These are phyloP conservation scores for Xerus rutilus DNA, from an alignment of 2,797 vertebrate genomes.

Conservation along the genomic window DNA sequence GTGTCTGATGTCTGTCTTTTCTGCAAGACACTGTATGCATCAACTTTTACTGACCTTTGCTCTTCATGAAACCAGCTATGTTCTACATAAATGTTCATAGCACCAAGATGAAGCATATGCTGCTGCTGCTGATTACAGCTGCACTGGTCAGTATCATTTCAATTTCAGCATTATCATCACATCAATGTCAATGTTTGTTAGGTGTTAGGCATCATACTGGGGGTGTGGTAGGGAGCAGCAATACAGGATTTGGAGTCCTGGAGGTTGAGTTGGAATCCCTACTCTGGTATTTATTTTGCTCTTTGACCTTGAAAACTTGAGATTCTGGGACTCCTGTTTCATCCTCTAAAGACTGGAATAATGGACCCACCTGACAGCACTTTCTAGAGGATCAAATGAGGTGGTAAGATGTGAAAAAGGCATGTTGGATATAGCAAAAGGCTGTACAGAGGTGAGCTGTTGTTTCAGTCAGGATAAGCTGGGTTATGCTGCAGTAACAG, in stretches of 20 bases:
- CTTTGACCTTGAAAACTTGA: background rate
- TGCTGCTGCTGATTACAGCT: background rate
- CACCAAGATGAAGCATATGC: no score
- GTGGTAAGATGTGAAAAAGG: background rate
- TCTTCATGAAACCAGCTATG: background rate
- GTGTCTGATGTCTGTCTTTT: background rate
- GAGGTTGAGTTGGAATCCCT: background rate
- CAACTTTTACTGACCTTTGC: background rate
- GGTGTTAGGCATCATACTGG: background rate
- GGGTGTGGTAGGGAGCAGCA: background rate
- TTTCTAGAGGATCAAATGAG: background rate
- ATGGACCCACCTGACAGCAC: background rate
- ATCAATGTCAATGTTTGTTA: fast-evolving
- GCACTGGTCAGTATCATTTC: background rate
- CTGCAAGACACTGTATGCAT: fast-evolving
- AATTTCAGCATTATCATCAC: no score
- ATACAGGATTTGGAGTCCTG: background rate
- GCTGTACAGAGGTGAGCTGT: no score
- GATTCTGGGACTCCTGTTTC: background rate
- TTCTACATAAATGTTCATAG: fast-evolving
- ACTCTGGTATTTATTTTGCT: background rate
- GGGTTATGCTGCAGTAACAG: background rate
- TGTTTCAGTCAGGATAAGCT: background rate
- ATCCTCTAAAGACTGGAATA: background rate
- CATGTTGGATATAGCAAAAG: fast-evolving